Evolutionary conservation across 2,888 invertebrate species (phyloP).

Genomic region (Strigamia maritima): DNA sequence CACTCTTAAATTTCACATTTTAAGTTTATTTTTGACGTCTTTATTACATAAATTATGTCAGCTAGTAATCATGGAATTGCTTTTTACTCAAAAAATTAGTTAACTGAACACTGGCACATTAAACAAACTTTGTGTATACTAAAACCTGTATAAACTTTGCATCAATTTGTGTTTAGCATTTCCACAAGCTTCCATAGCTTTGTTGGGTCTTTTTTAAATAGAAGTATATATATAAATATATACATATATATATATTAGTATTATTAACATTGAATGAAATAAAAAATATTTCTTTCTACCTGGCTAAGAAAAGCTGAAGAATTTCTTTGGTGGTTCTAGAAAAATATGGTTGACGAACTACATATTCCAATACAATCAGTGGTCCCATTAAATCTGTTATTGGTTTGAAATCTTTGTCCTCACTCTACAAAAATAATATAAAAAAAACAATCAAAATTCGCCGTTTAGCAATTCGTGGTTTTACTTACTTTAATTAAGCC

Average conservation of each 20-base stretch:
- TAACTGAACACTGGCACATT: background rate
- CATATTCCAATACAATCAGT: slow-evolving; percentile 59
- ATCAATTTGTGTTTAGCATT: slow-evolving; percentile 43
- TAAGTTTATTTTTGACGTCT: background rate
- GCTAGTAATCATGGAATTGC: background rate
- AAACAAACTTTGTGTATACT: background rate
- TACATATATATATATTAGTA: too few species aligned
- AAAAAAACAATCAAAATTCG: background rate
- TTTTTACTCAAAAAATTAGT: background rate
- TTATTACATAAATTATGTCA: too few species aligned
- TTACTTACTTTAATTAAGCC: slow-evolving; percentile 67
- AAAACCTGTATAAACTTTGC: slow-evolving; percentile 41
- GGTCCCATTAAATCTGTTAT: slow-evolving; percentile 65
- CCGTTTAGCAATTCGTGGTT: background rate
- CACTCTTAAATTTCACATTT: background rate
- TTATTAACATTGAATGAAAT: background rate
- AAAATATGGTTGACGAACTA: slow-evolving; percentile 58
- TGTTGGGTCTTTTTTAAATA: slow-evolving; percentile 40
- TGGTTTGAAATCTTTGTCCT: slow-evolving; percentile 64
- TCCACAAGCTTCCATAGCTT: slow-evolving; percentile 41
- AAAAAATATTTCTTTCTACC: slow-evolving; percentile 13
- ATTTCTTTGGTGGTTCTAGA: slow-evolving; percentile 57
- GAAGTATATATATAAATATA: background rate
- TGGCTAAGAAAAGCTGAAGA: slow-evolving; percentile 56
- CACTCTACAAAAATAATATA: slow-evolving; percentile 62